Base-by-base conservation (phyloP, 2,888 invertebrate species). In the Lycophotia porphyrea region DNA sequence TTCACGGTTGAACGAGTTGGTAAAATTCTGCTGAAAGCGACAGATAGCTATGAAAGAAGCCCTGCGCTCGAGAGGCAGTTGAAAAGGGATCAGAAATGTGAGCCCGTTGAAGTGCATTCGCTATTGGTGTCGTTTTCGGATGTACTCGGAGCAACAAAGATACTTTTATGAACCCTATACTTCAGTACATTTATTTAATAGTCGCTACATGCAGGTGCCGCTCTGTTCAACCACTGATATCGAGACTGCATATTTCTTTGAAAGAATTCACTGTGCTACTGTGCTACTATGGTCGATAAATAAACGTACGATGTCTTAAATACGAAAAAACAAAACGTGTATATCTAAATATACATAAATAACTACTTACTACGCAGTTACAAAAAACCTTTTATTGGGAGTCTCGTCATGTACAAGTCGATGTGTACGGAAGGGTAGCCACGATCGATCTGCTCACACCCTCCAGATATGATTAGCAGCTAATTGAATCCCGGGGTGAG, bases 401-500 rank as follows among this genome's bases (percentile, higher is more conserved):
- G 82, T 82, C 83, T 78, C 70, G 70, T 84, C 85, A 78, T 86
- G 82, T 82, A 81, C 82, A 84, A 89, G 84, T 86, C 84, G 88
- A 91, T 92, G 91, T 91, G 90, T 89, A 89, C 88, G 88, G 88
- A 93, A 93, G 94, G 94, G 94, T 91, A 89, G 87, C 84, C 84
- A 80, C 91, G 90, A 95, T 96, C 95, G 96, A 96, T 95, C 93
- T 93, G 79, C 91, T 94, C 93, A 95, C 95, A 94, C 96, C 96
- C 96, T 95, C 94, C 92, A 96, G 94, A 96, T 96, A 96, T 96
- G 96, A 96, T 96, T 96, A 96, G 95, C 93, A 93, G 93, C 95
- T 96, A 96, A 96, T 96, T 96, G 95, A 96, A 96, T 96, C 93
- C 91, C 93, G 94, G 96, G 95, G 95, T 93, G 96, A 94, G 95